These are phyloP conservation scores for Caenorhabditis latens DNA, from an alignment of 1,140 invertebrate species.

Conservation along the genomic window DNA sequence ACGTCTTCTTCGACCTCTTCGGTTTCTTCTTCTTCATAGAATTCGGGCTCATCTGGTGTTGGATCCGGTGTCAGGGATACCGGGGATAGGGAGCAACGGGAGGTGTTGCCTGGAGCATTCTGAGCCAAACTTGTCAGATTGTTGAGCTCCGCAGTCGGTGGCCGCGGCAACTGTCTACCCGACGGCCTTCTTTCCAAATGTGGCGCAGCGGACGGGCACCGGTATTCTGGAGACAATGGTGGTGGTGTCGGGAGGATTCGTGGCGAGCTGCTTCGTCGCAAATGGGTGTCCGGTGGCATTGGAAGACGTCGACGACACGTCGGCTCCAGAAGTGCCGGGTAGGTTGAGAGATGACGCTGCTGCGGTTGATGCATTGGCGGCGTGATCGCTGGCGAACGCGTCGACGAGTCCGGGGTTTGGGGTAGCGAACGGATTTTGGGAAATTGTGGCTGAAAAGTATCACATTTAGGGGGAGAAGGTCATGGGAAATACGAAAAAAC, in stretches of 20 bases:
- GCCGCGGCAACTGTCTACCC: slow-evolving; percentile 56
- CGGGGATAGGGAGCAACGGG: slow-evolving; percentile 23
- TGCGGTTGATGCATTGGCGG: slow-evolving; percentile 51
- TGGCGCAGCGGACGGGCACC: slow-evolving; percentile 46
- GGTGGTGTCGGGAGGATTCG: slow-evolving; percentile 63
- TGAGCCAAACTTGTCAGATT: slow-evolving; percentile 32
- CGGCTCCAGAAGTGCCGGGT: slow-evolving; percentile 58
- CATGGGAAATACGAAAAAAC: no score
- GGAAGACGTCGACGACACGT: slow-evolving; percentile 45
- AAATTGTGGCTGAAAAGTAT: slow-evolving; percentile 3
- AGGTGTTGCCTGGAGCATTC: background rate
- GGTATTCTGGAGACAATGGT: slow-evolving; percentile 59
- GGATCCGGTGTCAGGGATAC: slow-evolving; percentile 16
- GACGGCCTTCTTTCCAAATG: slow-evolving; percentile 60
- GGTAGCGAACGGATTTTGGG: slow-evolving; percentile 46
- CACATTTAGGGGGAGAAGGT: no score
- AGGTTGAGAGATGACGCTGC: slow-evolving; percentile 53
- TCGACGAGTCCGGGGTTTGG: slow-evolving; percentile 31
- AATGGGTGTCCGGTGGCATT: slow-evolving; percentile 43
- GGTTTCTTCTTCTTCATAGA: slow-evolving; percentile 23
- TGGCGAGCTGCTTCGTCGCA: slow-evolving; percentile 46
- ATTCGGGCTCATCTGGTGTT: slow-evolving; percentile 29
- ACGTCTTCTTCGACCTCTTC: background rate
- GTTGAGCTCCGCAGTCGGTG: slow-evolving; percentile 33
- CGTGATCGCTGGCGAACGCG: slow-evolving; percentile 30